Evolutionary conservation across 2,888 invertebrate genomes (phyloP), one percentile per base, ranked within the genome.

Genomic region (Caenorhabditis sp.): DNA sequence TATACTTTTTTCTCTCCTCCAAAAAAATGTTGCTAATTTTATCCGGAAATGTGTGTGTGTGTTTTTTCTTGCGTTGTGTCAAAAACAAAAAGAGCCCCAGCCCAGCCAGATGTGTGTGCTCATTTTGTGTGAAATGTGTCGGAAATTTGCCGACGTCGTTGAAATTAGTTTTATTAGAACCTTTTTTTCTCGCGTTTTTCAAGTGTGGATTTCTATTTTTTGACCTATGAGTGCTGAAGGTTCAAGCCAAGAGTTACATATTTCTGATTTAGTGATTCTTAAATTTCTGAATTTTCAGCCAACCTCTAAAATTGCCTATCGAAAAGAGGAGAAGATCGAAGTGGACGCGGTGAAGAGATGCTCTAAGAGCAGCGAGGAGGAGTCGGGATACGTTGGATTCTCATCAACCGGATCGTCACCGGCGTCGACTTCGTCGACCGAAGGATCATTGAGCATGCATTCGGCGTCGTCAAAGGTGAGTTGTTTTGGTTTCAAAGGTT

Each of bases 351-450:
- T 31, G 31, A 31, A 25, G 26, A 71, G 77, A 68, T 74, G 76
- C 31, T 79, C 80, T 25, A 80, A 81, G 57, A 78, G 74, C 63
- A 72, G 72, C 62, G 83, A 81, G 56, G 80, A 79, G 57, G 83
- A 83, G 38, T 82, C 81, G n/a, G 83, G 79, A 36, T 81, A 80
- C 72, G 81, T 74, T 12, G 80, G 81, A n/a, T 80, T 77, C 60
- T 43, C 43, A 14, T 17, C 14, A 3, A 74, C 70, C 59, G 75
- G 75, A 59, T 76, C 76, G 17, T 80, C 80, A 38, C 83, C 83
- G 10, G 75, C 80, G 5, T 82, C 82, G 5, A 63, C 75, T 7
- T 83, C 83, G 27, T 80, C 79, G 14, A 79, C 78, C 20, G 76
- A 77, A 31, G 77, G 76, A 17, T 76, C 76, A 0, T 66, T 76